Conservation (phyloP, 1,140 invertebrate species). For the Ruditapes philippinarum region DNA sequence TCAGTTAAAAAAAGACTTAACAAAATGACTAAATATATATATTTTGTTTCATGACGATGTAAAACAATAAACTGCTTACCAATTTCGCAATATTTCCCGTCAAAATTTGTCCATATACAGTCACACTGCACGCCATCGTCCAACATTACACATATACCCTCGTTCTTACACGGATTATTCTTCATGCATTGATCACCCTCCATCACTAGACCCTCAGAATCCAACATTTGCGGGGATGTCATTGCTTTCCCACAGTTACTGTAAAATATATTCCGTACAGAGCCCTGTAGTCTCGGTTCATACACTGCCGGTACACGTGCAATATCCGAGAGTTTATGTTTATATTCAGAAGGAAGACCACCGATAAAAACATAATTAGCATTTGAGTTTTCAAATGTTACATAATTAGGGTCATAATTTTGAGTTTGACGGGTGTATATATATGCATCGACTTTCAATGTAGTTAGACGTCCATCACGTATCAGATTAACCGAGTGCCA, state of each 20-base stretch:
- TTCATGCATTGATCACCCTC: constrained; percentile 94
- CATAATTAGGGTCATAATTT: constrained; percentile 72
- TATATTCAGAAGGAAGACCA: constrained; percentile 76
- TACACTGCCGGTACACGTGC: constrained; percentile 77
- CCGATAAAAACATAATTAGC: constrained; percentile 79
- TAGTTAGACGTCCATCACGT: constrained; percentile 74
- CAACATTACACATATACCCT: constrained; percentile 97
- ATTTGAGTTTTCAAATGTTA: constrained; percentile 59
- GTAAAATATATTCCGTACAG: constrained; percentile 80
- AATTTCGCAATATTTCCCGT: constrained; percentile 97
- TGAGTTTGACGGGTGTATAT: constrained; percentile 82
- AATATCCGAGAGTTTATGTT: constrained; percentile 83
- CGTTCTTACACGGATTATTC: constrained; percentile 96
- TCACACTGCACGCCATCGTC: constrained; percentile 97
- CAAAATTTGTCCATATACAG: constrained; percentile 95
- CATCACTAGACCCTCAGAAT: constrained; percentile 87
- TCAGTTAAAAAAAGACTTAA: too few relatives aligned
- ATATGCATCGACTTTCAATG: constrained; percentile 84
- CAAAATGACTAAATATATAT: too few relatives aligned
- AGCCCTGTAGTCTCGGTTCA: constrained; percentile 77
- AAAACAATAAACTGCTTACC: constrained; percentile 88
- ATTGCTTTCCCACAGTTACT: constrained; percentile 78
- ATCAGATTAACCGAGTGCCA: constrained; percentile 81
- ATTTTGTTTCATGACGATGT: too few relatives aligned
- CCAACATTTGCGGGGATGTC: constrained; percentile 70